Evolutionary conservation across 1,140 invertebrate genomes (phyloP).

Genomic region (Brachionus angularis): DNA sequence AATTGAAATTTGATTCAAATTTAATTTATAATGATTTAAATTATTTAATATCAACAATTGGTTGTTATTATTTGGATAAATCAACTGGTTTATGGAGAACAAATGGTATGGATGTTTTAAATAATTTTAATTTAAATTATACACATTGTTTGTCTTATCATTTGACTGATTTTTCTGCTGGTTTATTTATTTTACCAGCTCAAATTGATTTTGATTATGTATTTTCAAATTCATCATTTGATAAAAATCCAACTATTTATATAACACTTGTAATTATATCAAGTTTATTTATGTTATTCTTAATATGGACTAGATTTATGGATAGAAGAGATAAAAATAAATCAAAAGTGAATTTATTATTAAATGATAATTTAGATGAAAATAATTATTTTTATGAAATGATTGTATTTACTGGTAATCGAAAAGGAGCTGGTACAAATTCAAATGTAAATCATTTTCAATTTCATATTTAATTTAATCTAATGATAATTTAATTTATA

Average conservation of each 20-base stretch:
- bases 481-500: constrained; percentile 57
- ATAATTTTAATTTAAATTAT: constrained; percentile 47
- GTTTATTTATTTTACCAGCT: constrained; percentile 56
- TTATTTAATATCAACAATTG: constrained; percentile 36
- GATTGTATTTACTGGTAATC: constrained; percentile 60
- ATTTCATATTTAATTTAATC: constrained; percentile 61
- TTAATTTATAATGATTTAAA: not conserved
- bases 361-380: constrained; percentile 57
- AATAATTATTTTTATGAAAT: constrained; percentile 63
- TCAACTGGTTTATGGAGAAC: constrained; percentile 46
- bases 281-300: constrained; percentile 55
- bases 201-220: constrained; percentile 57
- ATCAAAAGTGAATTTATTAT: constrained; percentile 45
- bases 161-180: constrained; percentile 56
- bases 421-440: constrained; percentile 59
- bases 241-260: constrained; percentile 63
- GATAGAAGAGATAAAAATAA: constrained; percentile 60
- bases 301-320: constrained; percentile 58
- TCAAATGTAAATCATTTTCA: constrained; percentile 61
- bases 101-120: constrained; percentile 49
- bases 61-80: constrained; percentile 47
- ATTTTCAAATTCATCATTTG: constrained; percentile 59
- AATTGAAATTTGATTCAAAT: not conserved
- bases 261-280: constrained; percentile 61
- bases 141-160: constrained; percentile 54